These are phyloP conservation scores for Pampus argenteus DNA, from an alignment of 2,797 vertebrate species.

Conservation along the genomic window DNA sequence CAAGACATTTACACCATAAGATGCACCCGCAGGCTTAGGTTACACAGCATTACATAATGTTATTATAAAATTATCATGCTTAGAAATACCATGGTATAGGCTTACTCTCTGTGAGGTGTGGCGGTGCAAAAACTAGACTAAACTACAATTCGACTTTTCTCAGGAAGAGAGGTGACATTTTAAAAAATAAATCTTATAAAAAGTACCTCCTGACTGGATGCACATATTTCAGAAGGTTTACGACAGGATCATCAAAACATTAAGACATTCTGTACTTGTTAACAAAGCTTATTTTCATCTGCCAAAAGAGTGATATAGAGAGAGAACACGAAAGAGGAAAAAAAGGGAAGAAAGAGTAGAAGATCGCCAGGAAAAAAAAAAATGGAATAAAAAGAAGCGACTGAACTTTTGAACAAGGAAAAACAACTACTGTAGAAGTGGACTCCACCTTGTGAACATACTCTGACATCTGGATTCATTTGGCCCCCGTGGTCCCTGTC, in stretches of 20 bases:
- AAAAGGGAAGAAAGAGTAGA: conserved; percentile 24
- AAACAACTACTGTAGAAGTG: conserved; percentile 80
- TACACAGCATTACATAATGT: conserved; percentile 67
- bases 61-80: conserved; percentile 66
- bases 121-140: neutral
- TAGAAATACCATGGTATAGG: conserved; percentile 54
- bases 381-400: conserved; percentile 57
- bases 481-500: conserved; percentile 69
- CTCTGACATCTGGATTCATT: conserved; percentile 81
- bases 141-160: conserved; percentile 9
- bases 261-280: conserved; percentile 61
- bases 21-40: conserved; percentile 68
- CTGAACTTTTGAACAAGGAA: conserved; percentile 73
- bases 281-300: conserved; percentile 47
- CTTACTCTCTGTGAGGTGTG: conserved; percentile 34
- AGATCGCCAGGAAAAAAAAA: conserved; percentile 60
- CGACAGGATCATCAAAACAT: conserved; percentile 52
- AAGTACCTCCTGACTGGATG: conserved; percentile 20
- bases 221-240: conserved; percentile 45
- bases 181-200: neutral
- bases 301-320: conserved; percentile 56
- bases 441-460: conserved; percentile 78
- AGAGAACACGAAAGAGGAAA: conserved; percentile 43
- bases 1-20: conserved; percentile 63
- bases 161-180: neutral